Conservation (phyloP, 1,140 invertebrate species). For the Ridgeia piscesae region DNA sequence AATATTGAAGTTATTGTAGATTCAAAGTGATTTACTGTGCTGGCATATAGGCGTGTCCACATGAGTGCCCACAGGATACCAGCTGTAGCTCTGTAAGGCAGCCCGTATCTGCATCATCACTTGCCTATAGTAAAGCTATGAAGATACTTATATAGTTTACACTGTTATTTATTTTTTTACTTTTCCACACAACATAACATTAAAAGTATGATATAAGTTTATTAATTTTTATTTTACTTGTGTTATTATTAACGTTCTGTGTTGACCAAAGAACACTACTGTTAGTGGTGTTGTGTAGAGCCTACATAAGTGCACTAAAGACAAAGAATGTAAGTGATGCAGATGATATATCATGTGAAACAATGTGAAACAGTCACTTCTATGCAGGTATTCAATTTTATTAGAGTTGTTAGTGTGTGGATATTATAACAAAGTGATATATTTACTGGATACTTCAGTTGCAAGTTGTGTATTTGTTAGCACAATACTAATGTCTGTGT, state of each 20-base stretch:
- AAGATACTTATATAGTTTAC: not conserved
- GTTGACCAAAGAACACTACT: not conserved
- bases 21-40: not conserved
- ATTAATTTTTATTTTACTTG: not conserved
- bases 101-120: not conserved
- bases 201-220: not conserved
- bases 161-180: not conserved
- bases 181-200: not conserved
- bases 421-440: not conserved
- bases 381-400: not conserved
- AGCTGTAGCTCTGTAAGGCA: not conserved
- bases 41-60: not conserved
- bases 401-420: not conserved
- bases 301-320: not conserved
- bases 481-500: not conserved
- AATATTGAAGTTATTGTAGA: not conserved
- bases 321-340: not conserved
- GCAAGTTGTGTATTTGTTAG: not conserved
- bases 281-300: not conserved
- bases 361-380: not conserved
- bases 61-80: not conserved
- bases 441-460: not conserved
- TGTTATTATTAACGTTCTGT: not conserved
- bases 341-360: not conserved
- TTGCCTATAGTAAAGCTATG: not conserved